Evolutionary conservation across 2,113 vertebrate species (phyloP), one percentile per base, ranked within the genome.

Genomic region (Todiramphus saurophagus): DNA sequence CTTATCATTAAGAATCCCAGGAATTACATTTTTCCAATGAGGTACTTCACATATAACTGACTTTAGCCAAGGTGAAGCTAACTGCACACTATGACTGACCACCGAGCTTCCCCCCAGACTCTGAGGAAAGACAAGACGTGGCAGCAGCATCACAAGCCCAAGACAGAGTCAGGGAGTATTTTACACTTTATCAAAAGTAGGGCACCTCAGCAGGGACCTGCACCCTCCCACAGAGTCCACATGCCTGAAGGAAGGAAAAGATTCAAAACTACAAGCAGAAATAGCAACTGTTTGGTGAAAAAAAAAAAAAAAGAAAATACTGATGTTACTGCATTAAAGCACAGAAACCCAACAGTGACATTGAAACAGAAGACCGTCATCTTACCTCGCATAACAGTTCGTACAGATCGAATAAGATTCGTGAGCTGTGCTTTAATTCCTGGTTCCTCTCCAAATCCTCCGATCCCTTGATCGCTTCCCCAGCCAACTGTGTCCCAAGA

Each of bases 361-460:
- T 46, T 30, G 5, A 16, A 7, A 25, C 8, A 20, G 21, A 37
- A 11, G 44, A 5, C 4, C 6, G 21, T 60, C 39, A 66, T 35
- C 95, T 97, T 91, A 99, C 99, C 98, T 99, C 99, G 98, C 99
- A 99, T 99, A 78, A 99, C 98, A 0, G 99, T 99, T 94, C 99
- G 98, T 84, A 99, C 98, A 6, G 99, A 99, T 93, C 99, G 99
- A 95, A 99, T 98, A 19, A 99, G 99, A 83, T 99, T 99, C 78
- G 98, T 98, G 58, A 99, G 93, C 95, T 99, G 99, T 35, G 98
- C 99, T 98, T 99, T 99, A 97, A 99, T 97, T 96, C 99, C 99
- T 53, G 99, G 99, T 88, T 99, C 99, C 86, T 99, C 99, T 95
- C 99, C 99, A 79, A 99, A 99, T 80, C 99, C 99, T 79, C 99